A percentile compares a stretch with the other conserved stretches of the same genome.
Evolutionary conservation across 2,797 vertebrate genomes (phyloP).

Genomic region (Acanthopagrus latus): DNA sequence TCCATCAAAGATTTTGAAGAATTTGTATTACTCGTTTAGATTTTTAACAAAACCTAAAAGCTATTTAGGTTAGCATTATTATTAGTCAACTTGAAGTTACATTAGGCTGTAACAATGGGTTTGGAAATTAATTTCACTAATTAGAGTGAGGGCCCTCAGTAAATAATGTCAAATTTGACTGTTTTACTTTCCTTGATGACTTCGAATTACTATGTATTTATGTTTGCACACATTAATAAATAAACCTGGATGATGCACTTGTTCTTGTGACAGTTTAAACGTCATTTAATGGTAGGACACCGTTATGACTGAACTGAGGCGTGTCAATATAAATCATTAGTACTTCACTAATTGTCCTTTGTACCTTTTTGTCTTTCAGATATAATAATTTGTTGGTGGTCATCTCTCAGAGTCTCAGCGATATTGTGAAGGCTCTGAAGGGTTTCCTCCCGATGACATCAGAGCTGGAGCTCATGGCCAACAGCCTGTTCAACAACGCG

Average conservation of each 20-base stretch:
- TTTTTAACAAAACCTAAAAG: background rate
- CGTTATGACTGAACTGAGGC: background rate
- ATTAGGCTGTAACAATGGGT: background rate
- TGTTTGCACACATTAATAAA: background rate
- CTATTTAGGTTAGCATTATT: background rate
- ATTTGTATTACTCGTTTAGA: background rate
- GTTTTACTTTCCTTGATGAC: background rate
- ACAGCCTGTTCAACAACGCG: constrained; percentile 90
- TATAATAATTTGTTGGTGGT: constrained; percentile 90
- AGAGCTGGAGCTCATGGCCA: constrained; percentile 91
- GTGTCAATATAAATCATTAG: background rate
- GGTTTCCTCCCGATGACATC: constrained; percentile 95
- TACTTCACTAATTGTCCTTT: background rate
- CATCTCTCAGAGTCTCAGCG: constrained; percentile 86
- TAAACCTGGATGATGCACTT: background rate
- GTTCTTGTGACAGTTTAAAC: background rate
- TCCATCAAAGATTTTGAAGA: too few relatives aligned
- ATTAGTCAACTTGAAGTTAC: background rate
- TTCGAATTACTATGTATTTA: background rate
- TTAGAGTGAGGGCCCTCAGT: background rate
- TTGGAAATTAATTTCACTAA: background rate
- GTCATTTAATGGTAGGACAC: background rate
- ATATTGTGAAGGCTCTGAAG: constrained; percentile 92
- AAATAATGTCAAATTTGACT: background rate
- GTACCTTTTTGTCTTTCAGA: constrained; percentile 72